Evolutionary conservation across 2,113 vertebrate genomes (phyloP).

Genomic region (Noturus placidus): DNA sequence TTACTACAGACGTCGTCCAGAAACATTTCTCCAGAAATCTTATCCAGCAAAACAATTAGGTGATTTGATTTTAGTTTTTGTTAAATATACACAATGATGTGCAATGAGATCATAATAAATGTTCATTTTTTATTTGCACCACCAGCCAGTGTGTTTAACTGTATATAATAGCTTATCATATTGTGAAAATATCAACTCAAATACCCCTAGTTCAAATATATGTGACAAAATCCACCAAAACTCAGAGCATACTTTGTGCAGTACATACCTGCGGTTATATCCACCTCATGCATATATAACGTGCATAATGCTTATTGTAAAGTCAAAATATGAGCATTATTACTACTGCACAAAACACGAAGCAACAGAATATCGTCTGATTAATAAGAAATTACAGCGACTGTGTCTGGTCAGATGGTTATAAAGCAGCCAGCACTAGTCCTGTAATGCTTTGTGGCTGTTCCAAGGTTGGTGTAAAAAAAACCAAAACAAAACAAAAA

Average conservation of each 20-base stretch:
- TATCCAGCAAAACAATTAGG: background rate
- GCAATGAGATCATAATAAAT: background rate
- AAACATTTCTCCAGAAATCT: background rate
- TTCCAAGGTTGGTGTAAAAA: background rate
- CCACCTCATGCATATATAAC: background rate
- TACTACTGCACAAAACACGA: background rate
- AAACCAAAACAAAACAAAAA: background rate
- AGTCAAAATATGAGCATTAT: background rate
- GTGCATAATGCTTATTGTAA: background rate
- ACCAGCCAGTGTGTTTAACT: background rate
- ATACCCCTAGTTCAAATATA: background rate
- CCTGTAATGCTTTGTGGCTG: conserved; percentile 31
- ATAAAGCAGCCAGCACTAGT: conserved; percentile 20
- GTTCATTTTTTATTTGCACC: background rate
- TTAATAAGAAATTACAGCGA: conserved; percentile 32
- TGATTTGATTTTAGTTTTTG: background rate
- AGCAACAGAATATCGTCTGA: conserved; percentile 25
- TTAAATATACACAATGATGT: background rate
- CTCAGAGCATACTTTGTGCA: background rate
- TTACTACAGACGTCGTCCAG: background rate
- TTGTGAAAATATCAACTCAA: background rate
- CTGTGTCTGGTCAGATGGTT: conserved; percentile 7
- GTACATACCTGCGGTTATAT: background rate
- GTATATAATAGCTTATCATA: background rate
- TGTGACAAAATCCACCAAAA: background rate